Evolutionary conservation across 2,888 invertebrate species (phyloP).

Genomic region (Loripinus fragilis): DNA sequence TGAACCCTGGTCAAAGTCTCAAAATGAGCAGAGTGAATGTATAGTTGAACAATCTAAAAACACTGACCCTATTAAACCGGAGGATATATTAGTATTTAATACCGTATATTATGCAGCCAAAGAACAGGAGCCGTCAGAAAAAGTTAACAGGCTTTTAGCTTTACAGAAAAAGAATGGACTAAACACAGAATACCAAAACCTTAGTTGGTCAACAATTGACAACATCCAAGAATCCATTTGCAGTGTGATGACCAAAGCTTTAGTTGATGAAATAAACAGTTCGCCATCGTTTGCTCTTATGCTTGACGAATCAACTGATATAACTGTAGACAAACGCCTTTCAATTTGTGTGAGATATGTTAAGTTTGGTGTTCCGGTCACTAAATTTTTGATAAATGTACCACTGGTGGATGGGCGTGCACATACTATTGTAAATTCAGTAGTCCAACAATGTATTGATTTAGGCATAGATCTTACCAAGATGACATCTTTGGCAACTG

Average conservation of each 20-base stretch:
- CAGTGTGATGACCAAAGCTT: background rate
- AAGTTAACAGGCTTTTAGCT: background rate
- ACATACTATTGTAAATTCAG: constrained; percentile 26
- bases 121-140: background rate
- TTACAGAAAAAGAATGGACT: constrained; percentile 8
- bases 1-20: background rate
- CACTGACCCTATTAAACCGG: background rate
- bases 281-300: constrained; percentile 5
- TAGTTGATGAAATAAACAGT: background rate
- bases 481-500: constrained; percentile 44
- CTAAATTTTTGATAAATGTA: constrained; percentile 15
- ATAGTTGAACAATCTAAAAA: background rate
- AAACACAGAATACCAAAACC: background rate
- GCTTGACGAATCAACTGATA: constrained; percentile 53
- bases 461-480: constrained; percentile 28
- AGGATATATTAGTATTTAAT: background rate
- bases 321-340: constrained; percentile 37
- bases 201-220: background rate
- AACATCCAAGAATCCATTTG: background rate
- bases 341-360: constrained; percentile 48
- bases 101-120: background rate
- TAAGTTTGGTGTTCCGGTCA: constrained; percentile 7
- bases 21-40: background rate
- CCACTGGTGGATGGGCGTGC: constrained; percentile 21
- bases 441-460: background rate